Evolutionary conservation across 53 echinoderm and acorn worm genomes (phyloP).

Genomic region (Echinometra lucunter): DNA sequence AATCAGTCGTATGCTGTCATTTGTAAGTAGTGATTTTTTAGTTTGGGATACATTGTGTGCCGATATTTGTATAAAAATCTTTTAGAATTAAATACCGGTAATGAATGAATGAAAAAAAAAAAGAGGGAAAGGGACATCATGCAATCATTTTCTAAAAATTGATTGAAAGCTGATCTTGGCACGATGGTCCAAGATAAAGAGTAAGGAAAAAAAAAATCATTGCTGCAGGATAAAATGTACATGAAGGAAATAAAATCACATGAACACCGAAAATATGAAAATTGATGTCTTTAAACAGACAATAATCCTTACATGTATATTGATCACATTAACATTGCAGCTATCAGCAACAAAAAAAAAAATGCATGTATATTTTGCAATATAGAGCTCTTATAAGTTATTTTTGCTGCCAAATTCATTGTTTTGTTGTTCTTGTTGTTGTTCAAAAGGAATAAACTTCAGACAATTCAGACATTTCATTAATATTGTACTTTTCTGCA

Average conservation of each 20-base stretch:
- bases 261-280: neutral
- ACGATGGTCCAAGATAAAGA: neutral
- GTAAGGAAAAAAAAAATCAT: neutral
- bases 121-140: neutral
- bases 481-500: too few species aligned
- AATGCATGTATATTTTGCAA: neutral
- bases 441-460: neutral
- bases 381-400: neutral
- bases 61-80: neutral
- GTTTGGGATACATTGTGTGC: conserved; percentile 3
- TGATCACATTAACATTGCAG: neutral
- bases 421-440: too few species aligned
- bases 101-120: neutral
- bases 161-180: neutral
- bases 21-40: neutral
- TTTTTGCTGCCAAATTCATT: too few species aligned
- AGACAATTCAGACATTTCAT: too few species aligned
- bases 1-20: neutral
- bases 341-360: neutral
- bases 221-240: neutral
- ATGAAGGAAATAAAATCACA: neutral
- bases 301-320: neutral
- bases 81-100: conserved; percentile 42
- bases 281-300: neutral
- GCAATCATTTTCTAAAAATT: neutral